Base-by-base conservation (phyloP, 2,113 vertebrate species). In the Myiozetetes cayanensis region DNA sequence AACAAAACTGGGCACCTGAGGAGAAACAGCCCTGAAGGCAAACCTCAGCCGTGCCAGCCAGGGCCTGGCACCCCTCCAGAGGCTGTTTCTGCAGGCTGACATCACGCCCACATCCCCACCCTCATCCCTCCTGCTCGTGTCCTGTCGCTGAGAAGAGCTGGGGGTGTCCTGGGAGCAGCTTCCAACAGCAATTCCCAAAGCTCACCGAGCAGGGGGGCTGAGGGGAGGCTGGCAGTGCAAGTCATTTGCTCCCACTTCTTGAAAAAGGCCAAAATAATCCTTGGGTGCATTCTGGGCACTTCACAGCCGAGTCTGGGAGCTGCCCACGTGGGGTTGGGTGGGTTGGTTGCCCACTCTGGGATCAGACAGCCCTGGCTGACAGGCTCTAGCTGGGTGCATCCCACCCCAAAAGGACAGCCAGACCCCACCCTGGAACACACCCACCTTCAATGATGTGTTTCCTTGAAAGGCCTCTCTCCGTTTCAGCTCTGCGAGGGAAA, bases 401-500 rank as follows among this genome's bases (percentile, higher is more conserved):
- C 50, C 25, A 27, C 14, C 50, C 50, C 14, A 8, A 63, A 28
- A 30, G n/a, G 15, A 28, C 12, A 10, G 20, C 6, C 3, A 0
- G 20, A 23, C 73, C 61, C 43, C 0, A 1, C 53, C 56, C 56
- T 4, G 0, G 0, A 6, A 35, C 8, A 33, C 67, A 62, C 89
- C 1, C 98, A 99, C 99, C 99, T 99, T 99, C 99, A 33, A 99
- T 99, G 79, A 99, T 99, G 96, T 99, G 99, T 87, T 99, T 99
- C 83, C 99, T 98, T 46, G 99, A 99, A 56, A 99, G 97, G 33
- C 99, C 99, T 97, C 99, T 97, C 94, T 99, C 99, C 0, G 99
- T 99, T 97, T 99, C 99, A 33, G 99, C 99, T 94, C 99, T 99
- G 97, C 61, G 97, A 87, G 86, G 79, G 58, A 37, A 93, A 17